Percentiles rank a stretch among this genome's conserved stretches.
phyloP scores from a whole-genome alignment of 2,888 invertebrate genomes.

The Epinotia ramella region DNA sequence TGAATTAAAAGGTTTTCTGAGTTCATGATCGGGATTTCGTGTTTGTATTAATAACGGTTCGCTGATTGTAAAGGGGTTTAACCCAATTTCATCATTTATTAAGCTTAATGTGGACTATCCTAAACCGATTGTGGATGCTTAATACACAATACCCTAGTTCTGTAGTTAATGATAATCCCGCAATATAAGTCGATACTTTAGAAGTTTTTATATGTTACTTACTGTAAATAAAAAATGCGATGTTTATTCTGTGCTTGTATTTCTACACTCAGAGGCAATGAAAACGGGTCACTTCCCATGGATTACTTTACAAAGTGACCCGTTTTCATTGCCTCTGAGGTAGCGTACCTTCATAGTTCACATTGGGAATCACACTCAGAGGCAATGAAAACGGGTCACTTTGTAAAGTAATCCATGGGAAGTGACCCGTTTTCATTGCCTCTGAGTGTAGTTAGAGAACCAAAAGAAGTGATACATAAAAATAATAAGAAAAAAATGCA shows the following conservation, averaged over 20 bases:
- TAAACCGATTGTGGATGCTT: constrained; percentile 17
- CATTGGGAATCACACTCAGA: too few relatives aligned
- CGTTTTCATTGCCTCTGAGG: too few relatives aligned
- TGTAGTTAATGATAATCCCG: background rate
- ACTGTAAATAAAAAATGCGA: background rate
- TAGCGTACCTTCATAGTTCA: too few relatives aligned
- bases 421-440: too few relatives aligned
- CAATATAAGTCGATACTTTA: background rate
- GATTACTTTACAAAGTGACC: too few relatives aligned
- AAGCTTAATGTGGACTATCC: constrained; percentile 10
- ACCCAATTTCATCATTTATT: constrained; percentile 17
- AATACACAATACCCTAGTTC: background rate
- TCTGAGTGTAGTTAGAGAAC: too few relatives aligned
- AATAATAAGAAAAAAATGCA: too few relatives aligned
- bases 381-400: too few relatives aligned
- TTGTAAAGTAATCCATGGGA: too few relatives aligned
- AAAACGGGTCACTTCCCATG: too few relatives aligned
- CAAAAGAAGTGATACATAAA: too few relatives aligned
- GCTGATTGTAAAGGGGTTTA: constrained; percentile 11
- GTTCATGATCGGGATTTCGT: constrained; percentile 31
- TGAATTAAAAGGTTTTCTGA: constrained; percentile 42
- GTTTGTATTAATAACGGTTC: constrained; percentile 21
- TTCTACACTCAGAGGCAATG: too few relatives aligned
- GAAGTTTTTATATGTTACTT: background rate
- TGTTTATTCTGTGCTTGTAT: background rate